Conservation (phyloP, 1,140 invertebrate species). For the Drosophila parabipectinata region DNA sequence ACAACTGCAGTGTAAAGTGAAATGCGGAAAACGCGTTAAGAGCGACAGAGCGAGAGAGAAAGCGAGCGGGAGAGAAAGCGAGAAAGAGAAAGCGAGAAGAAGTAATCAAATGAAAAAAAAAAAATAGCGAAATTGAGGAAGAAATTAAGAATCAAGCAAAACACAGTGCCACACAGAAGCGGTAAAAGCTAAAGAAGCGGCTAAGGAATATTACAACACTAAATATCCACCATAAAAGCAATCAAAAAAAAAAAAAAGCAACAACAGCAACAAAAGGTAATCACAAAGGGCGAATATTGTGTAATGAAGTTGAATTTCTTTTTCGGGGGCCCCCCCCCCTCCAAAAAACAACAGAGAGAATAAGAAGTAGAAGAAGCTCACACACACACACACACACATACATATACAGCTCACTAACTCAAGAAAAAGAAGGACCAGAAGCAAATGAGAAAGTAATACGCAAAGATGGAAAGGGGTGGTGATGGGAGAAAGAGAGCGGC, state of each 20-base stretch:
- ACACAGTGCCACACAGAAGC: slow-evolving; percentile 15
- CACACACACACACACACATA: slow-evolving; percentile 3
- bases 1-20: slow-evolving; percentile 60
- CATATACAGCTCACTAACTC: background rate
- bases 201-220: slow-evolving; percentile 33
- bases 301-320: slow-evolving; percentile 72
- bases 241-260: slow-evolving; percentile 42
- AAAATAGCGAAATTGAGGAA: slow-evolving; percentile 10
- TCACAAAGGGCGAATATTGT: slow-evolving; percentile 56
- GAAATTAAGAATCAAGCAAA: slow-evolving; percentile 2
- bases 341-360: slow-evolving; percentile 1
- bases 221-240: slow-evolving; percentile 40
- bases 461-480: background rate
- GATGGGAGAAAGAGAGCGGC: slow-evolving; percentile 21
- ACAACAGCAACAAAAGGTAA: slow-evolving; percentile 50
- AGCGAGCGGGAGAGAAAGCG: background rate
- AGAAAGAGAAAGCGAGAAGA: background rate
- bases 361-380: slow-evolving; percentile 3
- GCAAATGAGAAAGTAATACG: slow-evolving; percentile 53
- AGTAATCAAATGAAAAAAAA: slow-evolving; percentile 9
- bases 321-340: background rate
- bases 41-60: background rate
- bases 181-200: slow-evolving; percentile 7
- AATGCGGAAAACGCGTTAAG: slow-evolving; percentile 56
- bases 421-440: slow-evolving; percentile 4